Evolutionary conservation across 2,113 vertebrate genomes (phyloP).

Genomic region (Macroglossus sobrinus): DNA sequence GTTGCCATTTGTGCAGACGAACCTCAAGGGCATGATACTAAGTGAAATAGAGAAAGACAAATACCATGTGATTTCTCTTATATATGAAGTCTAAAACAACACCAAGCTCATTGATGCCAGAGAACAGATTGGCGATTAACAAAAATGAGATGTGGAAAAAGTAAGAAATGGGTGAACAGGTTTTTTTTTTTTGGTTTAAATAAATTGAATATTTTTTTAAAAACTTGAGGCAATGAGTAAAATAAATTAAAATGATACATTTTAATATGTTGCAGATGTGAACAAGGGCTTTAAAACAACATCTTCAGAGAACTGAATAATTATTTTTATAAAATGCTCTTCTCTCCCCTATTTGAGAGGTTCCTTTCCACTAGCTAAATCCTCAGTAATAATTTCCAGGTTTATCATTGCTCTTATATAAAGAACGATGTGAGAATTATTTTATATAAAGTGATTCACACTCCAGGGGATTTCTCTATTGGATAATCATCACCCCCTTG

Average conservation of each 20-base stretch:
- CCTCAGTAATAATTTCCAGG: background rate
- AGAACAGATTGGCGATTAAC: background rate
- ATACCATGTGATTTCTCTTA: background rate
- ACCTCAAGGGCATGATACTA: background rate
- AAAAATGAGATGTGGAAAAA: background rate
- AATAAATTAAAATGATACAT: background rate
- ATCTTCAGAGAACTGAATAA: background rate
- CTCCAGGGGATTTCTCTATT: background rate
- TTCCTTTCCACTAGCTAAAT: background rate
- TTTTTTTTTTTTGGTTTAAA: background rate
- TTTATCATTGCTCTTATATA: background rate
- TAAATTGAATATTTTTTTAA: background rate
- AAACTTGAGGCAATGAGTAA: background rate
- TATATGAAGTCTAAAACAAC: background rate
- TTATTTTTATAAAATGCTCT: constrained; percentile 32
- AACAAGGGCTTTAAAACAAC: constrained; percentile 3
- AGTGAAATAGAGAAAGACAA: background rate
- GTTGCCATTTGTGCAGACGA: background rate
- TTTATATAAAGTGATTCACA: constrained; percentile 4
- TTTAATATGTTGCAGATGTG: background rate
- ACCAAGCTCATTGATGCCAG: background rate
- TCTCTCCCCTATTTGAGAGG: background rate
- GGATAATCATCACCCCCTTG: background rate
- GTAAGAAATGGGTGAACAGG: background rate
- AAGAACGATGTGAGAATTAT: background rate